phyloP scores from a whole-genome alignment of 37 sponge, comb jelly and placozoan species.

The Tethya wilhelma region DNA sequence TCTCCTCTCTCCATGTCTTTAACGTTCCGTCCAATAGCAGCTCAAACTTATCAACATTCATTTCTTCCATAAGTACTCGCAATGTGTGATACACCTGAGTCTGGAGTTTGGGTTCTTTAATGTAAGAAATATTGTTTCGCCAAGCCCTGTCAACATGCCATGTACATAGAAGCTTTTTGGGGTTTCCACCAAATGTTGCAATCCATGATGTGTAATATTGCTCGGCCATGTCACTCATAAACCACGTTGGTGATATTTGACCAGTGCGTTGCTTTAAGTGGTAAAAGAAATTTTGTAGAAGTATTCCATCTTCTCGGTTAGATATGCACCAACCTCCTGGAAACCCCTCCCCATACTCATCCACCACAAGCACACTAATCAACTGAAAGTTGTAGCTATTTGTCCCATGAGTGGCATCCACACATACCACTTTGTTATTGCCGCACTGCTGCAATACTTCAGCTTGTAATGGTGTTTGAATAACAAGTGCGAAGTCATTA shows the following conservation, averaged over 20 bases:
- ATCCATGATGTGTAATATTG: constrained; percentile 67
- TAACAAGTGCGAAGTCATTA: constrained; percentile 30
- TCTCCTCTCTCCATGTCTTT: neutral
- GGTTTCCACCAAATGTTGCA: constrained; percentile 29
- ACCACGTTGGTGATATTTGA: constrained; percentile 5
- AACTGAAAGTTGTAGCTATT: constrained; percentile 30
- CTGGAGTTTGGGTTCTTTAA: neutral
- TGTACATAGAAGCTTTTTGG: constrained; percentile 46
- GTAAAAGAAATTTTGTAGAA: constrained; percentile 32
- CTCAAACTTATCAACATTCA: constrained; percentile 15
- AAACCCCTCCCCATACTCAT: constrained; percentile 70
- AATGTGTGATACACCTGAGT: constrained; percentile 46
- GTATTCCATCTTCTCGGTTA: constrained; percentile 36
- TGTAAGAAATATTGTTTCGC: constrained; percentile 20
- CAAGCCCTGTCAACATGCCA: constrained; percentile 74
- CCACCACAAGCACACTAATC: constrained; percentile 55
- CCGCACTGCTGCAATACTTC: neutral
- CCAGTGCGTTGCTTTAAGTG: constrained; percentile 22
- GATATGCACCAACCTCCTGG: constrained; percentile 57
- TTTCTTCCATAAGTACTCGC: constrained; percentile 34
- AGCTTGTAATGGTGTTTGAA: constrained; percentile 17
- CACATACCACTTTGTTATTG: constrained; percentile 13
- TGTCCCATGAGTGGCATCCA: constrained; percentile 49
- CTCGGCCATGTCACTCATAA: constrained; percentile 65
- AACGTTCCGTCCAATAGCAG: constrained; percentile 16